A percentile compares a stretch with the other conserved stretches of the same genome.
Evolutionary conservation across 2,888 invertebrate genomes (phyloP).

Genomic region (Adelognathus sp.): DNA sequence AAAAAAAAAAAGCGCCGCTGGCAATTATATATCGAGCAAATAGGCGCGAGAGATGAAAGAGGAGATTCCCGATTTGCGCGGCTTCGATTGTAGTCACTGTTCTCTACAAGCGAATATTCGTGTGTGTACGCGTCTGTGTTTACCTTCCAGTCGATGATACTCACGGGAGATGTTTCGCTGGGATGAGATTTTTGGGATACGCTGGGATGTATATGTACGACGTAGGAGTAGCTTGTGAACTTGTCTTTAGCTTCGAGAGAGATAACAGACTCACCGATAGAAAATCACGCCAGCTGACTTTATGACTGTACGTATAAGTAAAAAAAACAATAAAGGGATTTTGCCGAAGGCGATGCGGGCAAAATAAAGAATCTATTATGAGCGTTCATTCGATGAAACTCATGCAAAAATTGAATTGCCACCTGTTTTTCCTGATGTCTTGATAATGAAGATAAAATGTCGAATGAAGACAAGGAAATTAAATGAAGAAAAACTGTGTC

Average conservation of each 20-base stretch:
- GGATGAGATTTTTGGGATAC: constrained; percentile 13
- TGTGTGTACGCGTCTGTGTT: no score
- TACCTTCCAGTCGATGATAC: constrained; percentile 25
- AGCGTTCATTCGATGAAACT: no score
- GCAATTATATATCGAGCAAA: constrained; percentile 37
- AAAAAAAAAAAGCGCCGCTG: no score
- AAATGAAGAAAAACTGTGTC: no score
- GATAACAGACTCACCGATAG: neutral
- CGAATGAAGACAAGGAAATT: no score
- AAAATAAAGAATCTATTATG: no score
- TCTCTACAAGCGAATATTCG: neutral
- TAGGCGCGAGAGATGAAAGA: neutral
- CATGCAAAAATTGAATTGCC: no score
- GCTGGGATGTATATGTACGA: neutral
- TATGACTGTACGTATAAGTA: neutral
- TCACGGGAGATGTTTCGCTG: constrained; percentile 26
- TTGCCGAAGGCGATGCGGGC: neutral
- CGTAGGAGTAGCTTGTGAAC: neutral
- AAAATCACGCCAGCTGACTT: neutral
- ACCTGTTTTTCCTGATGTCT: no score
- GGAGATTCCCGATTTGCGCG: constrained; percentile 1
- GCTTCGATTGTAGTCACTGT: neutral
- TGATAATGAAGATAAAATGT: no score
- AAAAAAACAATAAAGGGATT: neutral
- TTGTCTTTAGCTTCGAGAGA: neutral